Conservation (phyloP, 2,888 invertebrate genomes). For the Cheilosia grossa region DNA sequence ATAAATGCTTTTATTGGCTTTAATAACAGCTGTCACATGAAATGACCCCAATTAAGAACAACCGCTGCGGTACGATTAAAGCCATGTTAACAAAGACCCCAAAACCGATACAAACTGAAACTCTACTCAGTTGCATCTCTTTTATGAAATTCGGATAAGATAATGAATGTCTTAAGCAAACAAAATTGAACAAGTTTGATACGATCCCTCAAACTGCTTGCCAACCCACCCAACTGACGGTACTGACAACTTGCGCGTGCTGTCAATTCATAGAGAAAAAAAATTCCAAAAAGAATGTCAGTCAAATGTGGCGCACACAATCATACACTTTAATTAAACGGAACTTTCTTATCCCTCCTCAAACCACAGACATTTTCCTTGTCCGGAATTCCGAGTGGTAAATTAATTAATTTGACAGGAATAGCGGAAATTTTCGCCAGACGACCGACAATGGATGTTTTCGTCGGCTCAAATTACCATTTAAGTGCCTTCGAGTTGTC, state of each 20-base stretch:
- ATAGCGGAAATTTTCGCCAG: conserved; percentile 27
- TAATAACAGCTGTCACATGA: conserved; percentile 6
- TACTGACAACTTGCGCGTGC: conserved; percentile 12
- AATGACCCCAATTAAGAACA: conserved; percentile 15
- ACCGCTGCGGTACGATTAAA: background rate
- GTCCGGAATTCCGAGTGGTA: conserved; percentile 31
- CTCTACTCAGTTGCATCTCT: background rate
- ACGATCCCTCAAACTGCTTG: too few species aligned
- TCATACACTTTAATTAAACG: conserved; percentile 20
- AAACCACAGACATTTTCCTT: background rate
- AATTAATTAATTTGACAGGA: conserved; percentile 44
- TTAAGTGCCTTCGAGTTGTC: conserved; percentile 4
- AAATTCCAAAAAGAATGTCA: conserved; percentile 5
- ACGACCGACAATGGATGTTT: conserved; percentile 20
- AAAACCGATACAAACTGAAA: background rate
- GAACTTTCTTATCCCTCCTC: conserved; percentile 12
- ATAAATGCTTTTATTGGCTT: conserved; percentile 21
- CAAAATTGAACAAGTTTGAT: background rate
- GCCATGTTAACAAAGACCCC: background rate
- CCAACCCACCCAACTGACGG: background rate
- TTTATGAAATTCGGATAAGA: background rate
- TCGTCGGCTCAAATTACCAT: conserved; percentile 11
- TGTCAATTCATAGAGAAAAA: background rate
- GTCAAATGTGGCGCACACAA: background rate
- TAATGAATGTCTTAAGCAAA: conserved; percentile 6